A percentile compares a stretch with the other conserved stretches of the same genome.
Conservation (phyloP, 2,888 invertebrate species). For the Eudemis profundana region DNA sequence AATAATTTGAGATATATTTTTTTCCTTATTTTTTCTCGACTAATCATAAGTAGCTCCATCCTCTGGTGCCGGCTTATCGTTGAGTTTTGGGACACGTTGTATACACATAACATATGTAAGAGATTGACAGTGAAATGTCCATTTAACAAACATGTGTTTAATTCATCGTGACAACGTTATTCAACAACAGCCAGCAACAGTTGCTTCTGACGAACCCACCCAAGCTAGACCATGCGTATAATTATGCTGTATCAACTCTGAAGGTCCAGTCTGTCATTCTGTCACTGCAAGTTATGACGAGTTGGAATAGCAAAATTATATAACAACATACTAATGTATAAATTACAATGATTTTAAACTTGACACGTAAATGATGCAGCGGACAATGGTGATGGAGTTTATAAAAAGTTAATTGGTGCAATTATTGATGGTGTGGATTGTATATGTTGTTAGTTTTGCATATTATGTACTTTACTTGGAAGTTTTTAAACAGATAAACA, state of each 20-base stretch:
- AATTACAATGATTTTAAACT: slow-evolving; percentile 32
- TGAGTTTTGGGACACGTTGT: too few relatives aligned
- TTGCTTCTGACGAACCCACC: neutral
- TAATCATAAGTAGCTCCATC: too few relatives aligned
- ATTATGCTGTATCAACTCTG: slow-evolving; percentile 28
- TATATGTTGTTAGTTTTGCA: neutral
- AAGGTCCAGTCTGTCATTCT: slow-evolving; percentile 31
- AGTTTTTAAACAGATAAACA: neutral
- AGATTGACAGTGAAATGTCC: neutral
- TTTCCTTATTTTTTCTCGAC: too few relatives aligned
- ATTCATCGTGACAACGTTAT: slow-evolving; percentile 7
- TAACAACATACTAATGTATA: slow-evolving; percentile 19
- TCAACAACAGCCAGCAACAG: slow-evolving; percentile 1
- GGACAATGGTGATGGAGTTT: slow-evolving; percentile 9
- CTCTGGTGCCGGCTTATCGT: too few relatives aligned
- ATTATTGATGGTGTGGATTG: slow-evolving; percentile 48
- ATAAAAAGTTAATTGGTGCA: slow-evolving; percentile 44
- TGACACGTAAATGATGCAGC: slow-evolving; percentile 28
- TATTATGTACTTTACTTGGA: neutral
- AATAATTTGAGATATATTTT: too few relatives aligned
- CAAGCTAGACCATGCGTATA: slow-evolving; percentile 8
- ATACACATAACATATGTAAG: too few relatives aligned
- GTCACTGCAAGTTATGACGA: slow-evolving; percentile 24
- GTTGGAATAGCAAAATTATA: slow-evolving; percentile 35
- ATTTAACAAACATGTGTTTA: slow-evolving; percentile 11